phyloP scores from a whole-genome alignment of 1,140 invertebrate genomes.

The Daktulosphaira vitifoliae region DNA sequence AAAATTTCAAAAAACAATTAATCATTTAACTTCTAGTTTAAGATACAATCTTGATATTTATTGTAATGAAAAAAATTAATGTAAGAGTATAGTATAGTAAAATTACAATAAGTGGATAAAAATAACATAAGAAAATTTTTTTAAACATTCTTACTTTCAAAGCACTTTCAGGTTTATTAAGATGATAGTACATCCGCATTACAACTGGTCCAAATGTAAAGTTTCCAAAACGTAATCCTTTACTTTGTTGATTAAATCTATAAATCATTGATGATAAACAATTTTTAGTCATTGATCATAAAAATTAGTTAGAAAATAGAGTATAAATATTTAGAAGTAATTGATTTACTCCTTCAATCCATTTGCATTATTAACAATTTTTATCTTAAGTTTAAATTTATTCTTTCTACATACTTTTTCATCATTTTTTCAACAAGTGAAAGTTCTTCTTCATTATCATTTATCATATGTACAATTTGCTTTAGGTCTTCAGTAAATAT shows the following conservation, averaged over 20 bases:
- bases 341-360: no score
- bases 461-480: constrained; percentile 62
- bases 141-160: constrained; percentile 44
- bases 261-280: constrained; percentile 40
- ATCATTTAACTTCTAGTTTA: not conserved
- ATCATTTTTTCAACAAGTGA: constrained; percentile 58
- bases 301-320: no score
- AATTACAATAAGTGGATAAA: no score
- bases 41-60: no score
- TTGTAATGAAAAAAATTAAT: no score
- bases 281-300: no score
- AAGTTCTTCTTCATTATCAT: constrained; percentile 52
- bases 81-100: no score
- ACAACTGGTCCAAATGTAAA: constrained; percentile 75
- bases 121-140: constrained; percentile 22
- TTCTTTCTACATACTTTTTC: constrained; percentile 47
- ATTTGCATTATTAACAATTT: no score
- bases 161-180: constrained; percentile 60
- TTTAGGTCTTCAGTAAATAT: constrained; percentile 80
- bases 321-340: no score
- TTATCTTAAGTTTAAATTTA: not conserved
- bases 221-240: constrained; percentile 61
- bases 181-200: constrained; percentile 65
- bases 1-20: constrained; percentile 39
- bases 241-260: constrained; percentile 64